These are phyloP conservation scores for Pseudocheirus occidentalis DNA, from an alignment of 2,797 vertebrate species.

Conservation along the genomic window DNA sequence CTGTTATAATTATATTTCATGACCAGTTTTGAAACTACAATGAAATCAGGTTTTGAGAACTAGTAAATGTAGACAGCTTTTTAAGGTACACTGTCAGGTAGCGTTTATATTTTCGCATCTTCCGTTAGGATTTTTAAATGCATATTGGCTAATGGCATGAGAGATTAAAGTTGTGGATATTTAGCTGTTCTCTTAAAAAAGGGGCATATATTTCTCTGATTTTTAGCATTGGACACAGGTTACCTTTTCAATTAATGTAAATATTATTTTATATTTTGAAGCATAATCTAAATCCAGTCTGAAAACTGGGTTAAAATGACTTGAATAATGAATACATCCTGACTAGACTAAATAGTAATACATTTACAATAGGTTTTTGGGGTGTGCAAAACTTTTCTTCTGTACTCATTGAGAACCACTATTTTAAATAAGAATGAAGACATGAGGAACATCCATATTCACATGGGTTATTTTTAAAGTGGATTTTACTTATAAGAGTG, in stretches of 20 bases:
- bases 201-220: background rate
- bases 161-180: slow-evolving; percentile 26
- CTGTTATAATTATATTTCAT: slow-evolving; percentile 52
- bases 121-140: slow-evolving; percentile 18
- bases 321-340: background rate
- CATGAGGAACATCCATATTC: background rate
- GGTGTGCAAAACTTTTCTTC: background rate
- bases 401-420: background rate
- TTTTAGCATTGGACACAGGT: background rate
- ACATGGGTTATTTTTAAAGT: background rate
- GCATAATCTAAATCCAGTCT: background rate
- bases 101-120: slow-evolving; percentile 44
- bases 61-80: slow-evolving; percentile 29
- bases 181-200: slow-evolving; percentile 35
- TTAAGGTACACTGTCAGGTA: slow-evolving; percentile 38
- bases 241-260: background rate
- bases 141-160: background rate
- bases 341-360: background rate
- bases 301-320: background rate
- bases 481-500: background rate
- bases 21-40: background rate
- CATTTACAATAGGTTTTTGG: background rate
- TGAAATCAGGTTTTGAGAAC: background rate
- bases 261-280: background rate
- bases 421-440: background rate